Evolutionary conservation across 2,113 vertebrate genomes (phyloP), one percentile per base, ranked within the genome.

Genomic region (Delphinapterus leucas): DNA sequence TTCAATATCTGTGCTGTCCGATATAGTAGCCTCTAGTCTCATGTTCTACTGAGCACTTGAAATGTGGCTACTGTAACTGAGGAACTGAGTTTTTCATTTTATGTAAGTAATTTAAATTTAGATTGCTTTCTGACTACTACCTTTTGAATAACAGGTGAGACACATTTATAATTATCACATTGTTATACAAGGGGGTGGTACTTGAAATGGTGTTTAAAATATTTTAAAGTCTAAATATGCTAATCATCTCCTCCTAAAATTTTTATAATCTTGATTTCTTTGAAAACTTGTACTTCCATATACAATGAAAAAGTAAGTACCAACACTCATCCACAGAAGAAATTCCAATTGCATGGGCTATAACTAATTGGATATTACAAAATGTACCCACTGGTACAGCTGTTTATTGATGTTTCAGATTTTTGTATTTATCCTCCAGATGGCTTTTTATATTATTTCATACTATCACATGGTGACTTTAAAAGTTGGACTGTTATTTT

Each of bases 171-270:
- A 53, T 83, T n/a, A 77, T 65, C 31, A 87, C 31, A 44, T 41
- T 83, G 31, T 94, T 76, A 36, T 93, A 81, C 60, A 33, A 55
- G 79, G 9, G 7, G n/a, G 36, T 44, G 41, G 6, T 84, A 81
- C 71, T 94, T 93, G 67, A 93, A 94, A 53, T 49, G 25, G 47
- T 89, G 58, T 33, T 67, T 73, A 81, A 92, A 92, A 55, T 89
- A 63, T 86, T 92, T 86, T 93, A 76, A 90, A 71, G 25, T 36
- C n/a, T 60, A 71, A 49, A 49, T 82, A 87, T 41, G 47, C 8
- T 86, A 36, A 53, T 60, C 8, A 55, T 67, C 41, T 55, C 93
- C 14, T 81, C 36, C 60, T 61, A 41, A 90, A 38, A 33, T 49
- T 38, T 73, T 67, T 84, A 33, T n/a, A 81, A 55, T 61, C 33